Evolutionary conservation across 92 coral and sea anemone species (phyloP), one percentile per base, ranked within the genome.

Genomic region (Muricea muricata): DNA sequence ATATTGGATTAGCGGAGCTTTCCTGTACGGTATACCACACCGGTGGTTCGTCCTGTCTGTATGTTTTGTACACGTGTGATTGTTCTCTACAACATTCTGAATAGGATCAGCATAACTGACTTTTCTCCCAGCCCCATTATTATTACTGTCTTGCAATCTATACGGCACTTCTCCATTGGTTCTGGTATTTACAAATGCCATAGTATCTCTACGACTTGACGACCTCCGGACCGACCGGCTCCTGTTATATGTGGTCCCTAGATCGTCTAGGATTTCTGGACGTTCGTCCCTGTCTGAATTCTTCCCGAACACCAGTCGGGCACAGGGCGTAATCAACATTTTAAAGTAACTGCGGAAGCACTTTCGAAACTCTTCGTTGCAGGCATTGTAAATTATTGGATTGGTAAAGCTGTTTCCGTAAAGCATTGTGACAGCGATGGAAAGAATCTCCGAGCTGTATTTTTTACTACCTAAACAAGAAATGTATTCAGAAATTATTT

Each of bases 321-420:
- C 71, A 47, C 91, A 78, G 23, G 92, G 93, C 69, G 28, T 63
- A 18, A 89, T 89, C 93, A 94, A 93, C 12, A 97, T 91, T 39
- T 85, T 91, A 87, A 94, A 93, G 78, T 94, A 94, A n/a, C 76
- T 89, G 37, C 91, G 84, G 75, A 94, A 94, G 7, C 94, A 97
- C 50, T 93, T 93, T 33, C 98, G 75, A 72, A 94, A 94, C 56
- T 94, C 97, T 69, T 92, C 97, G 86, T 94, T 93, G 42, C 94
- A 95, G 32, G 98, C 98, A n/a, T 88, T 94, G 93, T 94, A 94
- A 75, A 93, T 93, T 10, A 94, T 92, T 11, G 98, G 98, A 56
- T 94, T 94, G n/a, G 94, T 89, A 6, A 93, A 94, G 61, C 98
- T 94, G 91, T 94, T 94, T 41, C 93, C 89, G 63, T 95, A 95